A percentile compares a stretch with the other conserved stretches of the same genome.
Evolutionary conservation across 2,797 vertebrate genomes (phyloP).

Genomic region (Crax fasciolata): DNA sequence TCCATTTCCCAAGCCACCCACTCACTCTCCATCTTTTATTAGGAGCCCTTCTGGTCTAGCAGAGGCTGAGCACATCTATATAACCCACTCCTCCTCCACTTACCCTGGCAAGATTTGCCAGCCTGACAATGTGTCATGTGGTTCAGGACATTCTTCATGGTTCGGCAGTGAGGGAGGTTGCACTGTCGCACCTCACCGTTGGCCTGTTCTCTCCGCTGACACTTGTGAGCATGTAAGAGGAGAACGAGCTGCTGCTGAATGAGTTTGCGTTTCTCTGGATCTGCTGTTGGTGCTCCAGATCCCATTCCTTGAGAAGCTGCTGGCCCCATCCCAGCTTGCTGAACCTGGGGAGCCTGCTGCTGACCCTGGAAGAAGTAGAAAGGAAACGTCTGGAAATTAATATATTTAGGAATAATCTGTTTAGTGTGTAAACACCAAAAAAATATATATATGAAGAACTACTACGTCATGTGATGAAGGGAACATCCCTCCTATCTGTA

Average conservation of each 20-base stretch:
- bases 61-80: neutral
- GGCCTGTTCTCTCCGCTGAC: slow-evolving; percentile 95
- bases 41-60: neutral
- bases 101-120: slow-evolving; percentile 98
- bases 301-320: slow-evolving; percentile 87
- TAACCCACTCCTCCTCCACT: slow-evolving; percentile 56
- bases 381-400: neutral
- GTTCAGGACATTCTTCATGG: slow-evolving; percentile 99
- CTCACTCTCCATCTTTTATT: neutral
- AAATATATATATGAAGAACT: neutral
- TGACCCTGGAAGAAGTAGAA: slow-evolving; percentile 82
- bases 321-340: slow-evolving; percentile 86
- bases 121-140: slow-evolving; percentile 99
- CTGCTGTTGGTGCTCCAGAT: slow-evolving; percentile 93
- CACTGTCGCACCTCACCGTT: slow-evolving; percentile 96
- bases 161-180: slow-evolving; percentile 97
- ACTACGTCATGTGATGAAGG: neutral
- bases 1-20: neutral
- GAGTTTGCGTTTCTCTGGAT: slow-evolving; percentile 97
- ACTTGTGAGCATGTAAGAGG: slow-evolving; percentile 96
- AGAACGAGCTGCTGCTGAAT: slow-evolving; percentile 98
- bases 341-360: slow-evolving; percentile 89
- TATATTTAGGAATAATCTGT: neutral
- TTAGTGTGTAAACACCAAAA: neutral
- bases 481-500: neutral